These are phyloP conservation scores for Okapia johnstoni DNA, from an alignment of 2,113 vertebrate genomes.

Conservation along the genomic window DNA sequence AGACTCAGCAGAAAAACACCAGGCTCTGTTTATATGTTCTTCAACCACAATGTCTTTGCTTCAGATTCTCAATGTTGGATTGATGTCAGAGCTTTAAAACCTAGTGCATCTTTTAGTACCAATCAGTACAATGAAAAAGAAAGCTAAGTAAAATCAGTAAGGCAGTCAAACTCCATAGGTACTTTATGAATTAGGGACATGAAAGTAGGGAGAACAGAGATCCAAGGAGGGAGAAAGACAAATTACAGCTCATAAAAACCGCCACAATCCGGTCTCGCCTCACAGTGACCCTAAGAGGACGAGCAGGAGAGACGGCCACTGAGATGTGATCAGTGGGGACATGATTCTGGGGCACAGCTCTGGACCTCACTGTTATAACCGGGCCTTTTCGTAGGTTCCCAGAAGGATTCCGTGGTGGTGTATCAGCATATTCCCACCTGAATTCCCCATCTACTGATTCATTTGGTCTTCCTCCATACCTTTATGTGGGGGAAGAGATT, in stretches of 20 bases:
- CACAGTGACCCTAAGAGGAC: neutral
- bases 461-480: neutral
- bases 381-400: neutral
- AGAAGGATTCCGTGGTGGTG: neutral
- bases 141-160: constrained; percentile 10
- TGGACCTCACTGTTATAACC: neutral
- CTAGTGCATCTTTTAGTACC: neutral
- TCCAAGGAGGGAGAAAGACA: neutral
- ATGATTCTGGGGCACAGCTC: neutral
- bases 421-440: neutral
- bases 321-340: neutral
- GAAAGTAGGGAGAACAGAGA: neutral
- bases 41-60: constrained; percentile 10
- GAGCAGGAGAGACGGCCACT: neutral
- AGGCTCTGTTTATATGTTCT: neutral
- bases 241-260: neutral
- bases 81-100: neutral
- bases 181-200: neutral
- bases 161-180: neutral
- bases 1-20: neutral
- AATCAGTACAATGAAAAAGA: constrained; percentile 35
- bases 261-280: neutral
- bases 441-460: neutral
- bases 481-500: neutral
- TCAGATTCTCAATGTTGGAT: neutral